Conservation (phyloP, 92 coral and sea anemone genomes). For the Phenganax subtilis region DNA sequence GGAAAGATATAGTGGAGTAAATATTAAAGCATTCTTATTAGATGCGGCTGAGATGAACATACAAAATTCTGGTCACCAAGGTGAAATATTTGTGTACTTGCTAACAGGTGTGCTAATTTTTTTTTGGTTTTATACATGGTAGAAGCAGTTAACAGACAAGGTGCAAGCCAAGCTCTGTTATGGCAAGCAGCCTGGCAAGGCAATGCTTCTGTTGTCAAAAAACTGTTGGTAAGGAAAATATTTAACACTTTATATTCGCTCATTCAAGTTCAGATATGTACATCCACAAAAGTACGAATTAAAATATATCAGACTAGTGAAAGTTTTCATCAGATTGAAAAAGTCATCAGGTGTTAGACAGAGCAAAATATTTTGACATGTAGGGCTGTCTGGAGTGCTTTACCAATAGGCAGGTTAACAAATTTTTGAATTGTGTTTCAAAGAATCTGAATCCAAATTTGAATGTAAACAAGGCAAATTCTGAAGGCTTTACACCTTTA, state of each 20-base stretch:
- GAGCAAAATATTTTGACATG: too few relatives aligned
- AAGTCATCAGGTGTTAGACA: too few relatives aligned
- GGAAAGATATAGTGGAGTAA: too few relatives aligned
- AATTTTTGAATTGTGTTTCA: background rate
- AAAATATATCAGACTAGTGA: too few relatives aligned
- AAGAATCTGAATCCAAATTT: conserved; percentile 39
- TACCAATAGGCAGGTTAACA: background rate
- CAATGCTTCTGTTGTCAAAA: conserved; percentile 65
- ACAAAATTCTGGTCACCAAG: too few relatives aligned
- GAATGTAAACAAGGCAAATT: conserved; percentile 81
- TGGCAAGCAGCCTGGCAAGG: conserved; percentile 99
- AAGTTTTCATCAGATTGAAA: too few relatives aligned
- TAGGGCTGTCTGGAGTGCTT: too few relatives aligned
- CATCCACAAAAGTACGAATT: background rate
- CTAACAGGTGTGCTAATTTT: background rate
- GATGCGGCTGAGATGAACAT: too few relatives aligned
- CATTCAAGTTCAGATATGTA: background rate
- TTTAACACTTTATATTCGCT: background rate
- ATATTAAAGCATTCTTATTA: too few relatives aligned
- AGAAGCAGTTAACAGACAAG: conserved; percentile 40
- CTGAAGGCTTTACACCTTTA: conserved; percentile 89
- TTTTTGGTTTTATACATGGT: background rate
- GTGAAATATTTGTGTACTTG: too few relatives aligned
- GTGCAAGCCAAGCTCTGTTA: conserved; percentile 73
- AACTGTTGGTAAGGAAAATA: conserved; percentile 59